Conservation (phyloP, 1,140 invertebrate species). For the Oryzaephilus surinamensis region DNA sequence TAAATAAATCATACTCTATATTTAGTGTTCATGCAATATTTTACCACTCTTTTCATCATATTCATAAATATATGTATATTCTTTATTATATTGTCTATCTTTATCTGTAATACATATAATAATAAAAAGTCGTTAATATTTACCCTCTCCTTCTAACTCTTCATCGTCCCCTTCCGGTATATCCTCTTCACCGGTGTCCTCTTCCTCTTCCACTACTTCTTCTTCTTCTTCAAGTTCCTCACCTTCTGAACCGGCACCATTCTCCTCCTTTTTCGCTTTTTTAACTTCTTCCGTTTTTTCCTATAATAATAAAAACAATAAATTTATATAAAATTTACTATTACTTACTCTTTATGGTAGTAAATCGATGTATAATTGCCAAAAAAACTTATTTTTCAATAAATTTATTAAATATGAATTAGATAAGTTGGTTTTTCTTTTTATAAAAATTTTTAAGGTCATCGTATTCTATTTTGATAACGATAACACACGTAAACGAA, state of each 20-base stretch:
- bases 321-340: slow-evolving; percentile 1
- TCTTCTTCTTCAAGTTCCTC: slow-evolving; percentile 45
- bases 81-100: no score
- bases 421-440: no score
- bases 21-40: no score
- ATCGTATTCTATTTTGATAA: no score
- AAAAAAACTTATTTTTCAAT: background rate
- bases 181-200: slow-evolving; percentile 57
- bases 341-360: no score
- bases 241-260: slow-evolving; percentile 44
- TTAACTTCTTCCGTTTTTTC: slow-evolving; percentile 63
- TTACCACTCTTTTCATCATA: no score
- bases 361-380: no score
- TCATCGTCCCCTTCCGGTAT: slow-evolving; percentile 56
- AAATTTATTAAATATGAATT: slow-evolving; percentile 1
- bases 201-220: slow-evolving; percentile 47
- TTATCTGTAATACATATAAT: no score
- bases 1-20: no score
- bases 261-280: slow-evolving; percentile 68
- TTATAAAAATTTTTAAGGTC: no score
- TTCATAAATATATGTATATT: no score
- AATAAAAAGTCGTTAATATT: background rate
- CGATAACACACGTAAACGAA: no score
- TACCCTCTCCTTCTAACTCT: slow-evolving; percentile 54
- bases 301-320: slow-evolving; percentile 35